These are phyloP conservation scores for Harpegnathos saltator DNA, from an alignment of 1,140 invertebrate genomes.

Conservation along the genomic window DNA sequence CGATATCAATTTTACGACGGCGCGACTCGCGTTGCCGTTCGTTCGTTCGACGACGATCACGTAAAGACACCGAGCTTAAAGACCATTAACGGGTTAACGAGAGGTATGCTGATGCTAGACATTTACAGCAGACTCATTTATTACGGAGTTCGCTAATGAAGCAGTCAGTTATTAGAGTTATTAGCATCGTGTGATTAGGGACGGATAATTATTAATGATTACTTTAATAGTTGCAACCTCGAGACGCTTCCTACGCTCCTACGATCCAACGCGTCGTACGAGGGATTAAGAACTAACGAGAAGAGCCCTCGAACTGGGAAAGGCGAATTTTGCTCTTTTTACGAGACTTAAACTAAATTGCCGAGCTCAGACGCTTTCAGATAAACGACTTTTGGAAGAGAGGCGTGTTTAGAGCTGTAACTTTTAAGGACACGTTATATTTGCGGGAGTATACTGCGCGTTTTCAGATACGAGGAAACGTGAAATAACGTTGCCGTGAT, in stretches of 20 bases:
- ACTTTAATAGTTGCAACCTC: conserved; percentile 41
- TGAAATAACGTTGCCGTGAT: too few species aligned
- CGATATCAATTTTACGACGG: conserved; percentile 22
- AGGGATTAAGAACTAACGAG: not conserved
- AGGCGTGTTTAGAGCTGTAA: too few species aligned
- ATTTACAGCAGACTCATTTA: conserved; percentile 40
- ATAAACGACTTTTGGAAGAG: too few species aligned
- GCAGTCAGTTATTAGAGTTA: conserved; percentile 42
- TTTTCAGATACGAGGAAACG: too few species aligned
- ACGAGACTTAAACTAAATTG: too few species aligned
- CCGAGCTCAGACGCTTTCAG: too few species aligned
- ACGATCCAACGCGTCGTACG: not conserved
- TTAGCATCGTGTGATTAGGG: conserved; percentile 14
- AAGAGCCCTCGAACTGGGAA: not conserved
- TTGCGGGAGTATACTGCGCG: too few species aligned
- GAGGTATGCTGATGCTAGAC: conserved; percentile 6
- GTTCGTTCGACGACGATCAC: conserved; percentile 4
- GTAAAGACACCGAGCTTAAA: conserved; percentile 35
- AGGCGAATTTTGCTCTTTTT: too few species aligned
- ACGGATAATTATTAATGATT: conserved; percentile 49
- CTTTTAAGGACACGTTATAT: too few species aligned
- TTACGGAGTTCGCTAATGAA: conserved; percentile 50
- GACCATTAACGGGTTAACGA: conserved; percentile 44
- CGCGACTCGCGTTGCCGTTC: not conserved
- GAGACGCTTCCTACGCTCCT: too few species aligned